Evolutionary conservation across 2,797 vertebrate genomes (phyloP), one percentile per base, ranked within the genome.

Genomic region (Fundulus diaphanus): DNA sequence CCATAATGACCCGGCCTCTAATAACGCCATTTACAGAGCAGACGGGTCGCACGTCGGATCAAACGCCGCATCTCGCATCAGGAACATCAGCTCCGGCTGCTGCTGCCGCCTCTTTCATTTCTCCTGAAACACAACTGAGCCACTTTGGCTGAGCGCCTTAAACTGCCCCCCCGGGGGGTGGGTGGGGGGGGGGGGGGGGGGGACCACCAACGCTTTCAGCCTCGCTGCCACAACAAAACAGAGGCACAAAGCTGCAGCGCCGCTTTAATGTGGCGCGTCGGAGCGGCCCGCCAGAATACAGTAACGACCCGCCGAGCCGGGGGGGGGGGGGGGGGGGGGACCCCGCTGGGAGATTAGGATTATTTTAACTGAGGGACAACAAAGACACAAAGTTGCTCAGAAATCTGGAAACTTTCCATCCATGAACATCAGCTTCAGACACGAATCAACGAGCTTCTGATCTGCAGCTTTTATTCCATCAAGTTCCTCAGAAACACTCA

Each of bases 241-340:
- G 93, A 96, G 94, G 95, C 96, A 95, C 96, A 96, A 95, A 97
- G 96, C 95, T 95, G 94, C 93, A 84, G 73, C 79, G 51, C 1
- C 0, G 44, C 84, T 84, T 84, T 89, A 82, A 89, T 84, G 80
- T 65, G 75, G 69, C 48, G 27, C 67, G 74, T 0, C 74, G 61
- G 76, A 0, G 77, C 40, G 82, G 57, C 75, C 67, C 22, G 57
- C 77, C 37, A n/a, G 15, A 11, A 48, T 18, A 48, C 46, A 3
- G 68, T 1, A 24, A 7, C 15, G 63, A 73, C 73, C 37, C 66
- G 44, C 15, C 3, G 44, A 46, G 44, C 44, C 11, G n/a, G 12
- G 24, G 52, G 52, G 24, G n/a, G 7, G 24, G 37, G 37, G 37
- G 44, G 9, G 44, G 44, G 3, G 12, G 51, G 24, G 11, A 8